These are phyloP conservation scores for Caranx ignobilis DNA, from an alignment of 2,113 vertebrate species.

Conservation along the genomic window DNA sequence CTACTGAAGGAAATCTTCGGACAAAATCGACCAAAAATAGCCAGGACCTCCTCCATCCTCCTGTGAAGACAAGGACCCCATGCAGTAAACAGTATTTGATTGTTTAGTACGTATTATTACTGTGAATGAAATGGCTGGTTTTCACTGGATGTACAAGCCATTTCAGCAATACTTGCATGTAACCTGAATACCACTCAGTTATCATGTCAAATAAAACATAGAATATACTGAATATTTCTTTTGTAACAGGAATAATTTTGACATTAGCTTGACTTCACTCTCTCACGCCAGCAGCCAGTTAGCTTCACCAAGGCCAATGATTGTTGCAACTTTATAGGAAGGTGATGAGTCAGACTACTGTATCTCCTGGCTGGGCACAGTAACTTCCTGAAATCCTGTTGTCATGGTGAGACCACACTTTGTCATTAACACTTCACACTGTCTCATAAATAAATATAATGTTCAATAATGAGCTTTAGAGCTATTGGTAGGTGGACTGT, in stretches of 20 bases:
- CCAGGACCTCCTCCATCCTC: slow-evolving; percentile 79
- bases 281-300: neutral
- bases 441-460: neutral
- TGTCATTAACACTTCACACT: neutral
- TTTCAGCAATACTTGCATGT: neutral
- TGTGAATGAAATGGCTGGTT: neutral
- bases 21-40: slow-evolving; percentile 71
- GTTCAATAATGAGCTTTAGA: neutral
- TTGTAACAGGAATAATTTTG: neutral
- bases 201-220: neutral
- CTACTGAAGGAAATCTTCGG: slow-evolving; percentile 78
- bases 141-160: neutral
- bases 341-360: neutral
- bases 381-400: neutral
- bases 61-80: slow-evolving; percentile 53
- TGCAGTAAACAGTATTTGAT: neutral
- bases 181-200: neutral
- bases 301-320: neutral
- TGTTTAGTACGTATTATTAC: neutral
- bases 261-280: neutral
- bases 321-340: neutral
- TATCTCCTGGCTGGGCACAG: neutral
- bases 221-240: neutral
- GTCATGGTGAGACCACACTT: neutral
- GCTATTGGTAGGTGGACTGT: neutral